phyloP scores from a whole-genome alignment of 2,888 invertebrate genomes.

The Eupithecia abbreviata region DNA sequence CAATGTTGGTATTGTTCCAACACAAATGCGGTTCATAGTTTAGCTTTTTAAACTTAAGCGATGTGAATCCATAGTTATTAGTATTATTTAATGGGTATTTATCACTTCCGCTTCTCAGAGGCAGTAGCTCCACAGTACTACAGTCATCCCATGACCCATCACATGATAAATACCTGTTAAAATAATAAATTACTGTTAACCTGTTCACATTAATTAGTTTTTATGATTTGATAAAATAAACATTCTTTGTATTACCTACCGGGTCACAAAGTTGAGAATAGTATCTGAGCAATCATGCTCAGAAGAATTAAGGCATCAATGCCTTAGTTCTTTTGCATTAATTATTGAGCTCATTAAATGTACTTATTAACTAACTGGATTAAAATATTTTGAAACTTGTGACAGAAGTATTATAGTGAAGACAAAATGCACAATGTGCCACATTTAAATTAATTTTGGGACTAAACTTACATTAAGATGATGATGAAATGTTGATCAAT shows the following conservation, averaged over 20 bases:
- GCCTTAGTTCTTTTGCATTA: neutral
- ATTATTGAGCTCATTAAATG: constrained; percentile 55
- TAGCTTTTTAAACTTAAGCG: no score
- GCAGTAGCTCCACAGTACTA: no score
- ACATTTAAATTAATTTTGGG: neutral
- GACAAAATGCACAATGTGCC: constrained; percentile 30
- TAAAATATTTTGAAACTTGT: neutral
- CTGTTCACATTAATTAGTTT: neutral
- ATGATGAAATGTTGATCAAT: neutral
- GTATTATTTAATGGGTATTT: no score
- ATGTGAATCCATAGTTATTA: no score
- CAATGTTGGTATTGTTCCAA: neutral
- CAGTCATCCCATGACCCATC: no score
- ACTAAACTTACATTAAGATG: neutral
- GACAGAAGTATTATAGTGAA: neutral
- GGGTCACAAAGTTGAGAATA: constrained; percentile 1
- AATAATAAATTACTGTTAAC: neutral
- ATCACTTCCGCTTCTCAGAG: no score
- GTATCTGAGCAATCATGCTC: neutral
- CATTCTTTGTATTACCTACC: neutral
- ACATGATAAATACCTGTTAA: no score
- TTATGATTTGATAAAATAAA: neutral
- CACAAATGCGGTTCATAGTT: neutral
- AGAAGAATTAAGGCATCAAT: no score
- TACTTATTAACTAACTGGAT: constrained; percentile 49